Percentiles rank a stretch among this genome's conserved stretches.
phyloP scores from a whole-genome alignment of 37 sponge, comb jelly and placozoan genomes.

The Mnemiopsis leidyi region DNA sequence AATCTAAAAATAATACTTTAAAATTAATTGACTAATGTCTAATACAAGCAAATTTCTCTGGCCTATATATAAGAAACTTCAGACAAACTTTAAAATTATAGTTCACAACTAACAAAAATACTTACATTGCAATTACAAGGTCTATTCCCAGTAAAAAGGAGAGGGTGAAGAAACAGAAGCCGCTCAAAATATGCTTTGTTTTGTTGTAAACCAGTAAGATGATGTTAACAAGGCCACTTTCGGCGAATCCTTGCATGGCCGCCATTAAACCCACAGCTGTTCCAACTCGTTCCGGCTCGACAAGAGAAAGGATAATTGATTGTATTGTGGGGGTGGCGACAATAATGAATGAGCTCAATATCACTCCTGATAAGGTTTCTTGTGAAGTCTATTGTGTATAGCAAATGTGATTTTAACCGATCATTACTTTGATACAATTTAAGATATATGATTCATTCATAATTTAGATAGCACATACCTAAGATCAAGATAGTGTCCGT shows the following conservation, averaged over 20 bases:
- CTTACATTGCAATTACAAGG: conserved; percentile 58
- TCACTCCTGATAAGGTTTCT: neutral
- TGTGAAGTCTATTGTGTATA: neutral
- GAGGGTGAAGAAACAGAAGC: conserved; percentile 48
- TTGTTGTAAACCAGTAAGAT: neutral
- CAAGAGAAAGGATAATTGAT: conserved; percentile 44
- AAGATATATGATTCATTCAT: no score
- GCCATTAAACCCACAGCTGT: conserved; percentile 47
- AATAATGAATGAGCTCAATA: neutral
- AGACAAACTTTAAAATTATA: no score
- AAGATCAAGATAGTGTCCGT: neutral
- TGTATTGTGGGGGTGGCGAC: conserved; percentile 4
- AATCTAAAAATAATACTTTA: no score
- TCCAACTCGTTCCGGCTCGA: conserved; percentile 22
- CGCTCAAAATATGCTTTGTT: conserved; percentile 17
- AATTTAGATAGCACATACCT: no score
- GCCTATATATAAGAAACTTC: no score
- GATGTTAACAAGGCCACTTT: neutral
- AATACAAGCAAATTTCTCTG: no score
- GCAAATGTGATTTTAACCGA: neutral
- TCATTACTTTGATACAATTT: no score
- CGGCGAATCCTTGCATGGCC: conserved; percentile 28
- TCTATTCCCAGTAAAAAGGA: conserved; percentile 42
- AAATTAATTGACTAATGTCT: no score
- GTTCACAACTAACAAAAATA: no score